These are phyloP conservation scores for Xenopus tropicalis DNA, from an alignment of 2,113 vertebrate genomes.

Conservation along the genomic window DNA sequence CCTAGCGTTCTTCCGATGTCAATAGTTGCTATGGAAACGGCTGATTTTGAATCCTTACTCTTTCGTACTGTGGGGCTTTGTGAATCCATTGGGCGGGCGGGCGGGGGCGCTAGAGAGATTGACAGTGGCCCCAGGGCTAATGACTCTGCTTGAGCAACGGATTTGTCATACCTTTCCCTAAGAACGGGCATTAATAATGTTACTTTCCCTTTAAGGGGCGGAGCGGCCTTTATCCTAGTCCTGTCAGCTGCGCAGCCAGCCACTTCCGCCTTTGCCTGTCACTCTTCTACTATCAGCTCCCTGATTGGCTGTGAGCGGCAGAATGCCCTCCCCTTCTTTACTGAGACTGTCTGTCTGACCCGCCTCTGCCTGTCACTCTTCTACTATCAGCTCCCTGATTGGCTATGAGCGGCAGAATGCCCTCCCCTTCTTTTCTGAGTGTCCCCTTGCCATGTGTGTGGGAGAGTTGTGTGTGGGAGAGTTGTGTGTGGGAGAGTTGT, in stretches of 20 bases:
- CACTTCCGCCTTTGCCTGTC: conserved; percentile 10
- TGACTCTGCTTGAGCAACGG: no score
- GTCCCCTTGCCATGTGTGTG: conserved; percentile 2
- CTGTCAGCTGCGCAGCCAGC: background rate
- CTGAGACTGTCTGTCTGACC: no score
- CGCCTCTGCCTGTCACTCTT: conserved; percentile 1
- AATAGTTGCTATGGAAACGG: conserved; percentile 10
- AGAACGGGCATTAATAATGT: no score
- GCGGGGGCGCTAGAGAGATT: no score
- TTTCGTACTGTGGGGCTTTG: no score
- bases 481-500: background rate
- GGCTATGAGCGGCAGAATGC: background rate
- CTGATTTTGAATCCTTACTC: no score
- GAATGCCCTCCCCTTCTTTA: background rate
- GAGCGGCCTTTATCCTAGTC: no score
- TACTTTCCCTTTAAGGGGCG: background rate
- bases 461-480: no score
- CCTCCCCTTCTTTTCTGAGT: background rate
- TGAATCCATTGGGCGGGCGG: no score
- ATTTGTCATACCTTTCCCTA: no score
- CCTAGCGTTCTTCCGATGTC: conserved; percentile 15
- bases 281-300: background rate
- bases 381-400: background rate
- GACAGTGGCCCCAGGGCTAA: no score
- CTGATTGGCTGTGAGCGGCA: background rate